Percentiles rank a stretch among this genome's conserved stretches.
These are phyloP conservation scores for Lasiurus cinereus DNA, from an alignment of 2,113 vertebrate species.

Conservation along the genomic window DNA sequence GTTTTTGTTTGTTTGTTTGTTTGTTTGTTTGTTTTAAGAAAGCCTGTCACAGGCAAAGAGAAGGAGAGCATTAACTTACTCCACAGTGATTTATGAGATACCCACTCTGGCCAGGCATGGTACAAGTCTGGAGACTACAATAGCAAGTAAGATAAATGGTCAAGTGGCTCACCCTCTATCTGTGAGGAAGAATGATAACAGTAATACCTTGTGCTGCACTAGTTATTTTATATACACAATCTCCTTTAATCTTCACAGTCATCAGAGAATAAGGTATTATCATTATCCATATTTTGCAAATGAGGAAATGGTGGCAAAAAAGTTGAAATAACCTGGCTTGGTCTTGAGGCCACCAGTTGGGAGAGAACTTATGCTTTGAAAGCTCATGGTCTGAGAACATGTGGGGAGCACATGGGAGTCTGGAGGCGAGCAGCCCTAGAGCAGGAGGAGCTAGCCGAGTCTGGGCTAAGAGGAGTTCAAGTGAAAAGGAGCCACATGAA, in stretches of 20 bases:
- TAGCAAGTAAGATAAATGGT: not conserved
- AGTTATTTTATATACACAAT: not conserved
- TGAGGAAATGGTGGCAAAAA: not conserved
- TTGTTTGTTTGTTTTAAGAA: not conserved
- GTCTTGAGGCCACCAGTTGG: not conserved
- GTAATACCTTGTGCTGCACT: not conserved
- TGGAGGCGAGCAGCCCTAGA: not conserved
- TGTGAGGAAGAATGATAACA: not conserved
- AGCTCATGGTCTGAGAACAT: not conserved
- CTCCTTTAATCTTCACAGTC: not conserved
- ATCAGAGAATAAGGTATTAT: not conserved
- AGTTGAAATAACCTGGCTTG: not conserved
- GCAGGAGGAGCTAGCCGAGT: not conserved
- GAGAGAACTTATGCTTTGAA: not conserved
- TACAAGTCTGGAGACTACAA: not conserved
- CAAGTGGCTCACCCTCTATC: fast-evolving
- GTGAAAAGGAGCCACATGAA: not conserved
- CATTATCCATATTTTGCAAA: not conserved
- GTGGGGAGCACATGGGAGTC: fast-evolving
- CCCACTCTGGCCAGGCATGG: too few relatives aligned
- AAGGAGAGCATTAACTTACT: not conserved
- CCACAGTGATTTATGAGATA: not conserved
- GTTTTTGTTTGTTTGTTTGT: not conserved
- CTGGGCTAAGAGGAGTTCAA: not conserved
- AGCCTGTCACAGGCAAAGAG: not conserved